Base-by-base conservation (phyloP, 1,140 invertebrate genomes). In the Monomorium pharaonis region DNA sequence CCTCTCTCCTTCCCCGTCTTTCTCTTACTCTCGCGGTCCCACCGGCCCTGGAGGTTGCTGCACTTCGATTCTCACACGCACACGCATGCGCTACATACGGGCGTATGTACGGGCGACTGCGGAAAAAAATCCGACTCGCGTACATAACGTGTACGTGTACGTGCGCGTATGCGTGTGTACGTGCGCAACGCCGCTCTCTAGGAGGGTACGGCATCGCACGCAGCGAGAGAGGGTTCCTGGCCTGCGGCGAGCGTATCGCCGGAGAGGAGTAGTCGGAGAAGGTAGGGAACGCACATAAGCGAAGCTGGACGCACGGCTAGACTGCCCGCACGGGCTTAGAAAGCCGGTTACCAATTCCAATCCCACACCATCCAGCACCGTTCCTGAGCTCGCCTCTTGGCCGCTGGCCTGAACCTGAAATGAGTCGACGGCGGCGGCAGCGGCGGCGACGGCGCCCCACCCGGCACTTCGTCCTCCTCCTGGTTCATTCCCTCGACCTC, bases 301-400 rank as follows among this genome's bases (percentile, higher is more conserved):
- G 18, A 54, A 27, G 54, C 44, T 65, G 49, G 49, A 49, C 67
- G 76, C 27, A 18, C 54, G 84, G 85, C 74, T 84, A 89, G 87
- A 75, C 85, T 72, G 63, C 0, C 84, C 75, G 51, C 44, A 67
- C 77, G 89, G 21, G 92, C 89, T n/a, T 92, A 91, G 91, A 92
- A 92, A 93, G 92, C 92, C 92, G 89, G 93, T 93, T 94, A 92
- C 92, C 92, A 92, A 94, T 93, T 91, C 89, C 92, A 86, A 92
- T 91, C 89, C 90, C 87, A 85, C 89, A 86, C 88, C 76, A 84
- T 70, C 87, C 44, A 84, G 89, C 86, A 90, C 87, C 85, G 90
- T 92, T 91, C 86, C 92, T 78, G 86, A 90, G 89, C 88, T 87
- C 88, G 89, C 72, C 76, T 85, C 78, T 65, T 81, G 72, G 84